Percentiles rank a stretch among this genome's conserved stretches.
phyloP scores from a whole-genome alignment of 2,113 vertebrate species.

The Channa maculata region DNA sequence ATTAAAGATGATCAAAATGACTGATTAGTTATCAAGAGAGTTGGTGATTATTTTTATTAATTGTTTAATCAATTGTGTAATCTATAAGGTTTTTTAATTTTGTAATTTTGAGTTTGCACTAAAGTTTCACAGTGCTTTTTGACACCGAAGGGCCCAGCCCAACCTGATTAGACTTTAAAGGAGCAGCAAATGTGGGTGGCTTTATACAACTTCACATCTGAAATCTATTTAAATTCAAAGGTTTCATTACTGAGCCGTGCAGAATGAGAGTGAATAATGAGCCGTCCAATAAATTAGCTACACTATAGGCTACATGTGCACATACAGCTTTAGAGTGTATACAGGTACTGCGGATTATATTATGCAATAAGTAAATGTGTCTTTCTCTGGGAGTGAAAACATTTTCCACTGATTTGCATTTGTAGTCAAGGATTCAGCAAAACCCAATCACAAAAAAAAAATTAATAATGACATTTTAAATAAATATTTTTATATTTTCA shows the following conservation, averaged over 20 bases:
- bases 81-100: too few species aligned
- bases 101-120: too few species aligned
- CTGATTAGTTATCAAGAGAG: too few species aligned
- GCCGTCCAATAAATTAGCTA: background rate
- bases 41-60: background rate
- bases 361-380: background rate
- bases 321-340: background rate
- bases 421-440: too few species aligned
- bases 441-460: too few species aligned
- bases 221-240: constrained; percentile 10
- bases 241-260: background rate
- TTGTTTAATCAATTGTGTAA: too few species aligned
- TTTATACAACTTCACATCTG: background rate
- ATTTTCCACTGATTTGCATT: background rate
- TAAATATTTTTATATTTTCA: background rate
- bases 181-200: background rate
- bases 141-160: background rate
- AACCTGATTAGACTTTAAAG: too few species aligned
- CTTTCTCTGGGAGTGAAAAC: background rate
- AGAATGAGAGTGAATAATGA: constrained; percentile 13
- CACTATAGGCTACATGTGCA: background rate
- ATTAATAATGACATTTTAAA: background rate
- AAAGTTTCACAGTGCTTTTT: background rate
- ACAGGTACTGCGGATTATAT: background rate
- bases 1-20: too few species aligned